Evolutionary conservation across 37 sponge, comb jelly and placozoan species (phyloP).

Genomic region (Agelas oroides): DNA sequence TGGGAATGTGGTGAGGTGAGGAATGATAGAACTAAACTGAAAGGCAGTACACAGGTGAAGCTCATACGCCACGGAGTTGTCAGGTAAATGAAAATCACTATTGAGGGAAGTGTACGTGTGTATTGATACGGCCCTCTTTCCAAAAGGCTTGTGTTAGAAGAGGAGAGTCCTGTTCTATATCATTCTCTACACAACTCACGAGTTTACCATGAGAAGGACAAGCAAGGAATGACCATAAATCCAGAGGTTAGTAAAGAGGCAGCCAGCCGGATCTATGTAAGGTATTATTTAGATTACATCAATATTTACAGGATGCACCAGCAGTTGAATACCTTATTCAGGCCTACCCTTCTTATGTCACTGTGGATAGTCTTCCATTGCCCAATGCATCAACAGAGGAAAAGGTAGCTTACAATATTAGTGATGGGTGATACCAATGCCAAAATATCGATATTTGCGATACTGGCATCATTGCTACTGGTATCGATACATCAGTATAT

Average conservation of each 20-base stretch:
- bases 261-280: too few species aligned
- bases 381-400: constrained; percentile 24
- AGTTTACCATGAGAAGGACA: constrained; percentile 73
- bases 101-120: too few species aligned
- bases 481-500: too few species aligned
- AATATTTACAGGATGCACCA: constrained; percentile 56
- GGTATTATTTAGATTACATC: too few species aligned
- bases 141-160: constrained; percentile 57
- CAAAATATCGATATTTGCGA: too few species aligned
- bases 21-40: constrained; percentile 17
- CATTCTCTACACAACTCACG: constrained; percentile 76
- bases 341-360: constrained; percentile 47
- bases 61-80: constrained; percentile 51
- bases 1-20: constrained; percentile 28
- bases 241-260: constrained; percentile 64
- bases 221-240: constrained; percentile 30
- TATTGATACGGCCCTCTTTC: too few species aligned
- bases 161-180: constrained; percentile 42
- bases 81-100: constrained; percentile 32
- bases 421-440: too few species aligned
- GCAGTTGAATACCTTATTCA: constrained; percentile 51
- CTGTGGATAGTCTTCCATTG: constrained; percentile 35
- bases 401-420: constrained; percentile 20
- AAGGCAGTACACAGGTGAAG: constrained; percentile 47
- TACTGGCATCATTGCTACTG: too few species aligned